phyloP scores from a whole-genome alignment of 2,797 vertebrate species.

The Phataginus tetradactyla region DNA sequence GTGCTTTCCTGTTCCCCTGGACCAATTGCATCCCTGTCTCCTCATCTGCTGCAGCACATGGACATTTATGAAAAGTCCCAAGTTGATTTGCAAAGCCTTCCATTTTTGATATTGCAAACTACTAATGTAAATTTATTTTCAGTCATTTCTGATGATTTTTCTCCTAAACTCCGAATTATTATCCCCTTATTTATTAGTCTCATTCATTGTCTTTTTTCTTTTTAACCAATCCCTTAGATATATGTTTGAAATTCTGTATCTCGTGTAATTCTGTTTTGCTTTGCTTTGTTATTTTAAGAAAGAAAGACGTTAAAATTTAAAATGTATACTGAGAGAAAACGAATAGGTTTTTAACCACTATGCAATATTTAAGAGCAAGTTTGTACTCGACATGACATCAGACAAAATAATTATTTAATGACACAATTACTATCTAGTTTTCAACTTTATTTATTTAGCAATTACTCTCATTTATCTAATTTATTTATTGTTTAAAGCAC shows the following conservation, averaged over 20 bases:
- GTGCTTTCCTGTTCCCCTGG: not conserved
- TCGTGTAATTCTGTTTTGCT: slow-evolving; percentile 43
- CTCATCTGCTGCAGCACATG: not conserved
- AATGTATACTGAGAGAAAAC: slow-evolving; percentile 32
- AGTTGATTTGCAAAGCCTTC: not conserved
- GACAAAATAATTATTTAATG: slow-evolving; percentile 61
- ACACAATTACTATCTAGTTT: slow-evolving; percentile 13
- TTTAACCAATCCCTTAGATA: slow-evolving; percentile 63
- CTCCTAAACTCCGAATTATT: slow-evolving; percentile 64
- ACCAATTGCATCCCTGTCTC: not conserved
- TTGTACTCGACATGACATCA: slow-evolving; percentile 39
- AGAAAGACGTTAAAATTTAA: slow-evolving; percentile 59
- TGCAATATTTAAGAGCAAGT: slow-evolving; percentile 57
- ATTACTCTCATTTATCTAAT: slow-evolving; percentile 60
- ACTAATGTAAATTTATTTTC: not conserved
- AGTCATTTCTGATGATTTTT: slow-evolving; percentile 65
- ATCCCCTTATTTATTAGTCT: slow-evolving; percentile 67
- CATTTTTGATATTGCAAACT: not conserved
- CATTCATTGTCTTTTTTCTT: slow-evolving; percentile 59
- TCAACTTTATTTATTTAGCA: slow-evolving; percentile 59
- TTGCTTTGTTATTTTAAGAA: slow-evolving; percentile 68
- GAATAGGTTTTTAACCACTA: slow-evolving; percentile 34
- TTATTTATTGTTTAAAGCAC: slow-evolving; percentile 48
- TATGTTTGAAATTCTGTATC: slow-evolving; percentile 52
- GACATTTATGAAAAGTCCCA: not conserved